Conservation (phyloP, 2,113 vertebrate genomes). For the Thunnus thynnus region DNA sequence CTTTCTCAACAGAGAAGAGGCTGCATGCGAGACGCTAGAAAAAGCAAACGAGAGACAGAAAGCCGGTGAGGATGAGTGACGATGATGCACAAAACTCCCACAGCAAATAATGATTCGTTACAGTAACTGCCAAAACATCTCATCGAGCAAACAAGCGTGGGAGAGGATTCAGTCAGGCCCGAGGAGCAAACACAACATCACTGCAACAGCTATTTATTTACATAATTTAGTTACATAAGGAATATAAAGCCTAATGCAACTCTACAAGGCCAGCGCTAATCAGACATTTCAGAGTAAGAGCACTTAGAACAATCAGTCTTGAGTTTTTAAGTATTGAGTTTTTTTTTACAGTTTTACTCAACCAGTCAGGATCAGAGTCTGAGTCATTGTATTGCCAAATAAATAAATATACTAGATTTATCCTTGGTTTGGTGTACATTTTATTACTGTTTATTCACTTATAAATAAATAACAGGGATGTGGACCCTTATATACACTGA, state of each 20-base stretch:
- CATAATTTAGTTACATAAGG: conserved; percentile 52
- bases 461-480: too few relatives aligned
- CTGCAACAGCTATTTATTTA: conserved; percentile 51
- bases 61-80: conserved; percentile 20
- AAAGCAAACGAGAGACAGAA: not conserved
- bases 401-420: too few relatives aligned
- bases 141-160: conserved; percentile 47
- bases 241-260: conserved; percentile 17
- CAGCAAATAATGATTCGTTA: conserved; percentile 50
- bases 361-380: too few relatives aligned
- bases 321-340: not conserved
- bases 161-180: conserved; percentile 44
- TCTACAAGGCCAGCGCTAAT: not conserved
- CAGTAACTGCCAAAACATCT: conserved; percentile 58
- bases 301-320: not conserved
- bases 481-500: too few relatives aligned
- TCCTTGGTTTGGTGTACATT: too few relatives aligned
- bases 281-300: not conserved
- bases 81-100: conserved; percentile 45
- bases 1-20: not conserved
- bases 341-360: too few relatives aligned
- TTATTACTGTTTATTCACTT: too few relatives aligned
- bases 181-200: conserved; percentile 43
- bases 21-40: conserved; percentile 1
- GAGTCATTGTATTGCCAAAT: too few relatives aligned